Evolutionary conservation across 2,888 invertebrate species (phyloP), one percentile per base, ranked within the genome.

Genomic region (Cosmorhoe ocellata): DNA sequence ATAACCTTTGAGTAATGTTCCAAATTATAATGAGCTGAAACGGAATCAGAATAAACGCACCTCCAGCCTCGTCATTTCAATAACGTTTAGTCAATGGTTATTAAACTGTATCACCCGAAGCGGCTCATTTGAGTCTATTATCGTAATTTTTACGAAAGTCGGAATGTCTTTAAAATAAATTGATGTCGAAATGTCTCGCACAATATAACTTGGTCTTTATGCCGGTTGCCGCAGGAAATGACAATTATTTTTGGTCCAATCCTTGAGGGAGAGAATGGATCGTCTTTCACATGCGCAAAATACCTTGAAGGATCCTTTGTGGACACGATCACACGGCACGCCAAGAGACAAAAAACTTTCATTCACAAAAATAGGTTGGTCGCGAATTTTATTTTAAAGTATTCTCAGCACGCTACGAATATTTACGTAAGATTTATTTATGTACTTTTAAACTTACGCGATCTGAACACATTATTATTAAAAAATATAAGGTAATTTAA

Each of bases 341-440:
- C 61, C 66, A 46, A 30, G 68, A 64, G 68, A 74, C 76, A 85
- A 88, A 87, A 88, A 87, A 66, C 59, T 63, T 69, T 85, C 90
- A 90, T 91, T 90, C 89, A 90, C 83, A 80, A 88, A 90, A 84
- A 88, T 90, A 85, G 85, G 87, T 88, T 88, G 82, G 80, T 79
- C 74, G 81, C 81, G 74, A 80, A 83, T 79, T 72, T 70, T 61
- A 33, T 34, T 44, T 34, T 45, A 38, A 56, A 48, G 39, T 37
- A 36, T 37, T 53, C 22, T 30, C 44, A 13, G 48, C 48, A 53
- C 48, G 48, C 52, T 34, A 51, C 42, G 41, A 39, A 8, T 40
- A 30, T 48, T 27, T 38, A n/a, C 28, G 41, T 39, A 47, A 43
- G 46, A 27, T 46, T 32, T 32, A 13, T 42, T 43, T 43, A 27